A percentile compares a stretch with the other conserved stretches of the same genome.
phyloP scores from a whole-genome alignment of 2,888 invertebrate genomes.

The Noctua pronuba region DNA sequence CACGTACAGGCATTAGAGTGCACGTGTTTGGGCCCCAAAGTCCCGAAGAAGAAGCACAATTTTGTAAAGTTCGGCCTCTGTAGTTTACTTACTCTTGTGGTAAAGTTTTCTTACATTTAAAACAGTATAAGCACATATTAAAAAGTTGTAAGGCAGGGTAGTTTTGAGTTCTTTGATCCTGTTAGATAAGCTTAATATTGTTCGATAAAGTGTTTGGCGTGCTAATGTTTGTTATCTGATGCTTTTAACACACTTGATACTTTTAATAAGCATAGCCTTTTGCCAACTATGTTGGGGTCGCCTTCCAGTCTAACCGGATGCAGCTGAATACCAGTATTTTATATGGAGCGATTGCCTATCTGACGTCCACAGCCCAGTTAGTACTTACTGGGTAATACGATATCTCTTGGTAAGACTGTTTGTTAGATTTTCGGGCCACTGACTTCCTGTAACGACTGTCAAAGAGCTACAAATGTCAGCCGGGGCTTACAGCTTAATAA shows the following conservation, averaged over 20 bases:
- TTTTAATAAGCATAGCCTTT: background rate
- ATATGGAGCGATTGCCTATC: no score
- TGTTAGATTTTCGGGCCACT: no score
- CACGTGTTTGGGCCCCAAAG: background rate
- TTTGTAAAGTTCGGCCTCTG: slow-evolving; percentile 25
- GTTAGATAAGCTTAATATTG: slow-evolving; percentile 35
- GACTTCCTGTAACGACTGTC: background rate
- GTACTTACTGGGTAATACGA: no score
- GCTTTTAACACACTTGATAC: slow-evolving; percentile 5
- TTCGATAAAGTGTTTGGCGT: slow-evolving; percentile 13
- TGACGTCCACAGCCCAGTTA: no score
- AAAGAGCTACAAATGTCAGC: background rate
- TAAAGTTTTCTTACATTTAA: slow-evolving; percentile 10
- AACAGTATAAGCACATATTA: slow-evolving; percentile 33
- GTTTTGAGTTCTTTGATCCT: slow-evolving; percentile 26
- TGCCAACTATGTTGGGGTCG: no score
- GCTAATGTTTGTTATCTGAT: slow-evolving; percentile 18
- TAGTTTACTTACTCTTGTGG: slow-evolving; percentile 14
- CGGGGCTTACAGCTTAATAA: no score
- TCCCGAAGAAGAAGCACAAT: background rate
- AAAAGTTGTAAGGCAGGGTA: slow-evolving; percentile 30
- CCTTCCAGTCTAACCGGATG: no score
- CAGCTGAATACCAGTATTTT: no score
- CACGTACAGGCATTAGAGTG: background rate
- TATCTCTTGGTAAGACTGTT: no score